Conservation (phyloP, 1,140 invertebrate species). For the Cotesia chilonis region DNA sequence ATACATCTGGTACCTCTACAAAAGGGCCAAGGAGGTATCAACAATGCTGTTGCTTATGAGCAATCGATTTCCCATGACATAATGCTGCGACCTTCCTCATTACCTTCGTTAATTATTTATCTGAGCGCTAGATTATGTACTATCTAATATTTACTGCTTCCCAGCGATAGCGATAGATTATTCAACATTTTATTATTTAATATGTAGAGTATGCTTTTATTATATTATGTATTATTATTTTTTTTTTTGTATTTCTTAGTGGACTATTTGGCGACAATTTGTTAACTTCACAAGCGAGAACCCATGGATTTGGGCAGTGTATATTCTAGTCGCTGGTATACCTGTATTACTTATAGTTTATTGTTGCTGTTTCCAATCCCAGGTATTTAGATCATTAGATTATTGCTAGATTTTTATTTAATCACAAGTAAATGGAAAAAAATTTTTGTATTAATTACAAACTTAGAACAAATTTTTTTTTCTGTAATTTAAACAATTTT, state of each 20-base stretch:
- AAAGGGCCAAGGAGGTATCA: constrained; percentile 73
- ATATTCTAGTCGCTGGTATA: constrained; percentile 82
- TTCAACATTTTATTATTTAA: neutral
- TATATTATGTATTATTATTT: constrained; percentile 36
- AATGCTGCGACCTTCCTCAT: constrained; percentile 21
- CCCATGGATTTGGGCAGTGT: constrained; percentile 91
- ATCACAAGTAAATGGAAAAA: neutral
- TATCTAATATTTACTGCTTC: neutral
- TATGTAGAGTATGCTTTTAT: constrained; percentile 3
- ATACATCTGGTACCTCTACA: constrained; percentile 77
- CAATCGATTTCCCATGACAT: constrained; percentile 11
- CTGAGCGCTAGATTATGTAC: neutral
- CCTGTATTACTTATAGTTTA: constrained; percentile 82
- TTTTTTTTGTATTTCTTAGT: constrained; percentile 69
- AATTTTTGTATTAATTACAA: constrained; percentile 6
- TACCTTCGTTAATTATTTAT: constrained; percentile 38
- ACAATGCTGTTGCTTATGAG: neutral
- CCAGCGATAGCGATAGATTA: neutral
- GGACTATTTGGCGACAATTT: constrained; percentile 81
- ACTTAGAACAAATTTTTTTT: constrained; percentile 28
- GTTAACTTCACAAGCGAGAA: constrained; percentile 85
- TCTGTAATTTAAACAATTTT: constrained; percentile 27
- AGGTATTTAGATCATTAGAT: constrained; percentile 57
- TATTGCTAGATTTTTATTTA: constrained; percentile 13
- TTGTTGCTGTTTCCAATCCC: constrained; percentile 76